These are phyloP conservation scores for Pithys albifrons DNA, from an alignment of 2,113 vertebrate species.

Conservation along the genomic window DNA sequence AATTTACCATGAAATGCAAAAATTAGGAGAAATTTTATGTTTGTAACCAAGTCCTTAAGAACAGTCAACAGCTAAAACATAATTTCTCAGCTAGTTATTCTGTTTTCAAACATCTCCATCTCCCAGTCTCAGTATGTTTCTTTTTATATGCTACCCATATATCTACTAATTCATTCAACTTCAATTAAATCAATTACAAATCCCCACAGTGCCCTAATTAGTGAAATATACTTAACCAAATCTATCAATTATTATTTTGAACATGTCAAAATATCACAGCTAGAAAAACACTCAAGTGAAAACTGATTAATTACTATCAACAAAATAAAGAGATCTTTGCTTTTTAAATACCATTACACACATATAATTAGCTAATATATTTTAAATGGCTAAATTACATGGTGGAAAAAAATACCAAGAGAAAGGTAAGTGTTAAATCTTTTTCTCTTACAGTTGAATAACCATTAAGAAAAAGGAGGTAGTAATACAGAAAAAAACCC, in stretches of 20 bases:
- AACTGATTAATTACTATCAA: conserved; percentile 66
- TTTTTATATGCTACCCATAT: conserved; percentile 46
- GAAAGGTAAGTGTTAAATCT: background rate
- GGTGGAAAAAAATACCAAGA: background rate
- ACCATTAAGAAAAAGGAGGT: background rate
- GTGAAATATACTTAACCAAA: conserved; percentile 50
- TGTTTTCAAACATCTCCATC: background rate
- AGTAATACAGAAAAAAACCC: background rate
- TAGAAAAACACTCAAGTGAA: conserved; percentile 58
- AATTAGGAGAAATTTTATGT: background rate
- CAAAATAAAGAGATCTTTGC: conserved; percentile 32
- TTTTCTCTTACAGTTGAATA: background rate
- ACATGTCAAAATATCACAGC: conserved; percentile 39
- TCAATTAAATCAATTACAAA: conserved; percentile 68
- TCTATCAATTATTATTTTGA: conserved; percentile 65
- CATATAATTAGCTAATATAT: conserved; percentile 5
- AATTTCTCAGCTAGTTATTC: background rate
- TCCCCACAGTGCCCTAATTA: conserved; percentile 43
- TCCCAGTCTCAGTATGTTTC: background rate
- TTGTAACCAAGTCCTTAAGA: background rate
- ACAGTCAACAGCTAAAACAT: background rate
- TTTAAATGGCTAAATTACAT: conserved; percentile 4
- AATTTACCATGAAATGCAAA: background rate
- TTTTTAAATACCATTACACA: conserved; percentile 5
- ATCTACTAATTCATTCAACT: conserved; percentile 28